These are phyloP conservation scores for Hydropsyche betteni DNA, from an alignment of 2,888 invertebrate genomes.

Conservation along the genomic window DNA sequence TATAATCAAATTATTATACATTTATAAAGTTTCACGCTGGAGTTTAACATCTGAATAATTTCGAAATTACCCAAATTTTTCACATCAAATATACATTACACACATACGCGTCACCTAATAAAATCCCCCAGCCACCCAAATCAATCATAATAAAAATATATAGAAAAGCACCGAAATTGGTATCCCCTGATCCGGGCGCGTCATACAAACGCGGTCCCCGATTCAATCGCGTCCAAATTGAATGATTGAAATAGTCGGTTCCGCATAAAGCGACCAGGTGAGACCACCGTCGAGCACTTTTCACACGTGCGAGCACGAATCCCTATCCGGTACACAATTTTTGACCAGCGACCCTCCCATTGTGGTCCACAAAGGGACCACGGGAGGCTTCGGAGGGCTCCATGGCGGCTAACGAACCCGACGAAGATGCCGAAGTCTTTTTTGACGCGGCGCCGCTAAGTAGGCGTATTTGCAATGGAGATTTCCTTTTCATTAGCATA, in stretches of 20 bases:
- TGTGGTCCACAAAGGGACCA: background rate
- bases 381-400: no score
- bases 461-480: slow-evolving; percentile 25
- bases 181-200: background rate
- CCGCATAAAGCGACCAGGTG: slow-evolving; percentile 18
- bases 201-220: background rate
- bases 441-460: slow-evolving; percentile 12
- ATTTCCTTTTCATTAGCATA: slow-evolving; percentile 26
- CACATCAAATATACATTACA: no score
- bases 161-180: no score
- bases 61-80: no score
- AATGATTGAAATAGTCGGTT: slow-evolving; percentile 26
- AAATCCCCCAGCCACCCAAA: no score
- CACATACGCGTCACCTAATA: no score
- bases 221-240: slow-evolving; percentile 26
- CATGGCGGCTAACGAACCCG: no score
- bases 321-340: background rate
- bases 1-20: no score
- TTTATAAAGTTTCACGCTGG: no score
- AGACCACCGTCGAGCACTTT: background rate
- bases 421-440: background rate
- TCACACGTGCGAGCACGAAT: background rate
- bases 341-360: background rate
- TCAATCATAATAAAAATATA: no score
- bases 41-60: no score